Evolutionary conservation across 2,113 vertebrate genomes (phyloP), one percentile per base, ranked within the genome.

Genomic region (Pteruthius melanotis): DNA sequence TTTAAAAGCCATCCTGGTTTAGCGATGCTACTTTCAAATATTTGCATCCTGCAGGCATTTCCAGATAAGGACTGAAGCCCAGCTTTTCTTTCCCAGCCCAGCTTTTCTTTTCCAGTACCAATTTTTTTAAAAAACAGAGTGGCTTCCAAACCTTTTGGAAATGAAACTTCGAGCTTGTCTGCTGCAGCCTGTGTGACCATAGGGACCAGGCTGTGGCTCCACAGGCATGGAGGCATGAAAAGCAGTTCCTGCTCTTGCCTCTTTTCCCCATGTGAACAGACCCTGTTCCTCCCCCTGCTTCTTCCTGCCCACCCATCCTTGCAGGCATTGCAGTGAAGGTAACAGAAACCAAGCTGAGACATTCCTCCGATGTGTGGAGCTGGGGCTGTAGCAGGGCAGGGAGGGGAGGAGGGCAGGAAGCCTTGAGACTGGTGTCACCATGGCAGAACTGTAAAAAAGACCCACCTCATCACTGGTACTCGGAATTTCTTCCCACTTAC

Each of bases 21-120:
- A 93, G 79, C 85, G 88, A 81, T 75, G 26, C 44, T 92, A 13
- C 59, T 94, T 96, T 74, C 74, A 97, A 95, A 75, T 92, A 86
- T 86, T 94, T 96, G 77, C 79, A 78, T 91, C 52, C 83, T 75
- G 35, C 40, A 87, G 68, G 42, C 72, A 49, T 86, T 94, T 93
- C 88, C 90, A 93, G 80, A 92, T 75, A 89, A 92, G 61, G 45
- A 71, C 77, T 71, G 40, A 49, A 83, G 77, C 26, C 30, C 47
- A 78, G 45, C 20, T 93, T 70, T 82, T 72, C 35, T 76, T 71
- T 87, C 92, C 86, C 6, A 0, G 68, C 26, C 30, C 47, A 78
- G 45, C 20, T 93, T 70, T 82, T 72, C 35, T 76, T 71, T 87
- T 93, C 86, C 6, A 0, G 68, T 52, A 63, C 49, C 13, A 8